phyloP scores from a whole-genome alignment of 2,113 vertebrate species.

The Odobenus rosmarus region DNA sequence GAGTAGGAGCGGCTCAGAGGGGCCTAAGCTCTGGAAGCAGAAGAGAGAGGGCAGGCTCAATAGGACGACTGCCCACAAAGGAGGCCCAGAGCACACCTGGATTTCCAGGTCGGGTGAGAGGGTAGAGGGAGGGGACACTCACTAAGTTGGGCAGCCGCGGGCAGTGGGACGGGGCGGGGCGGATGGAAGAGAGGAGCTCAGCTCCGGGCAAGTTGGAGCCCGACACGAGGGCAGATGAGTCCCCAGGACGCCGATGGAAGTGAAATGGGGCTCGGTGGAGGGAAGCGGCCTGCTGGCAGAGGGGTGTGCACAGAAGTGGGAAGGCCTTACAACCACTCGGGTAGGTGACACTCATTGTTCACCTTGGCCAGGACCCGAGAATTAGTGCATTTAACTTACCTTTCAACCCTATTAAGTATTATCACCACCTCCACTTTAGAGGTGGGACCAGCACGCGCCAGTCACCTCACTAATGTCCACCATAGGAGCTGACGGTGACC shows the following conservation, averaged over 20 bases:
- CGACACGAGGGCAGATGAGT: too few species aligned
- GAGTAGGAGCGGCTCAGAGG: background rate
- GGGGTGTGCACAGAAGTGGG: rapidly evolving
- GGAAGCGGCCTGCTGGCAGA: background rate
- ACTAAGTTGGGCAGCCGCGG: background rate
- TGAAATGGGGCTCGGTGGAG: background rate
- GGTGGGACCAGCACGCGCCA: background rate
- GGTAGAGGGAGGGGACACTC: background rate
- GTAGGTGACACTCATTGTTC: background rate
- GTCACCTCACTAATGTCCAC: too few species aligned
- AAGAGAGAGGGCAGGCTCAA: too few species aligned
- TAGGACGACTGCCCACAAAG: background rate
- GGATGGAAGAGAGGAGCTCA: background rate
- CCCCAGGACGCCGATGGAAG: background rate
- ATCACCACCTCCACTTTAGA: too few species aligned
- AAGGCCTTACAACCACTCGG: background rate
- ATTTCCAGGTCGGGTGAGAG: background rate
- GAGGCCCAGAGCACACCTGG: background rate
- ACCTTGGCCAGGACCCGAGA: background rate
- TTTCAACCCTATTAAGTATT: background rate
- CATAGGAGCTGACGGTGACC: background rate
- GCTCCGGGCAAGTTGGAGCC: background rate
- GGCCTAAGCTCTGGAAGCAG: background rate
- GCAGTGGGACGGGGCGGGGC: background rate
- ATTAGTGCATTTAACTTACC: background rate